These are phyloP conservation scores for Dermatemys mawii DNA, from an alignment of 2,113 vertebrate species.

Conservation along the genomic window DNA sequence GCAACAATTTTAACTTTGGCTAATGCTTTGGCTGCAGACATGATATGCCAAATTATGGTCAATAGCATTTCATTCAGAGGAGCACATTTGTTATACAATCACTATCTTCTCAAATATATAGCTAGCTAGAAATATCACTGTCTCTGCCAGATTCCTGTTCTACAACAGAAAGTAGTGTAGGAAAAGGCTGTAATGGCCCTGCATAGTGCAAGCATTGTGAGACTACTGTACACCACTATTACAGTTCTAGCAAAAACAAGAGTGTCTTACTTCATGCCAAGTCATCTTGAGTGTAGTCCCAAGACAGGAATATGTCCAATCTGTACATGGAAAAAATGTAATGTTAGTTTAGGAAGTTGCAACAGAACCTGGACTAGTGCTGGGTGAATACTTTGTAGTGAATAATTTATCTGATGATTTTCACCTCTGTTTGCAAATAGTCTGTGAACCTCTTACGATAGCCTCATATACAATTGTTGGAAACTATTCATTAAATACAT, in stretches of 20 bases:
- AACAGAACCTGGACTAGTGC: neutral
- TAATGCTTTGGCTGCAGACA: neutral
- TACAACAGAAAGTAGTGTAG: conserved; percentile 9
- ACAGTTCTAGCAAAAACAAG: conserved; percentile 31
- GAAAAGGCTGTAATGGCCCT: conserved; percentile 14
- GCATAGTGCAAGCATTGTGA: neutral
- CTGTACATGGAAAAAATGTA: neutral
- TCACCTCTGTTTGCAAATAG: neutral
- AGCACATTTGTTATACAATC: conserved; percentile 31
- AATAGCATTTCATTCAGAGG: neutral
- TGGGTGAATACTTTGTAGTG: neutral
- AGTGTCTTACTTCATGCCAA: neutral
- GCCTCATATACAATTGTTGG: neutral
- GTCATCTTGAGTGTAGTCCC: conserved; percentile 6
- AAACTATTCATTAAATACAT: neutral
- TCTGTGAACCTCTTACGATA: neutral
- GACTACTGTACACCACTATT: neutral
- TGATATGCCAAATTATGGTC: neutral
- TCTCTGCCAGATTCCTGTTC: conserved; percentile 41
- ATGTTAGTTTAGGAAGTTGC: neutral
- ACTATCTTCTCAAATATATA: conserved; percentile 42
- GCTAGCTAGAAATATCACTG: conserved; percentile 31
- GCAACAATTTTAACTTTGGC: neutral
- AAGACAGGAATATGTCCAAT: conserved; percentile 26
- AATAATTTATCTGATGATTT: neutral